A percentile compares a stretch with the other conserved stretches of the same genome.
Conservation (phyloP, 23 tunicate genomes). For the Phallusia fumigata region DNA sequence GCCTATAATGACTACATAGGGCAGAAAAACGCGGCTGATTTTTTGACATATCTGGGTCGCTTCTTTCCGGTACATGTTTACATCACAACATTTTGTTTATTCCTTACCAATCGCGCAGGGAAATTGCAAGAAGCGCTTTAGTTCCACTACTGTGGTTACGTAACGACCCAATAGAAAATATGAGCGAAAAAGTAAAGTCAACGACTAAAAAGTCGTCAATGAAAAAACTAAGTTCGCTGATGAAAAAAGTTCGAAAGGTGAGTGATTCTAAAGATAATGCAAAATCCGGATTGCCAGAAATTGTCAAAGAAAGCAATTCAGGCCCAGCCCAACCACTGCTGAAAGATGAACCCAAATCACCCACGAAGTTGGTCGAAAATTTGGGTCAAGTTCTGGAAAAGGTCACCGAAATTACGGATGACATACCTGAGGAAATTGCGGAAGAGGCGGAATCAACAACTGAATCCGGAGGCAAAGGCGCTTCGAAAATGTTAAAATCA, state of each 20-base stretch:
- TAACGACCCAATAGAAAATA: not conserved
- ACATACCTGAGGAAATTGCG: not conserved
- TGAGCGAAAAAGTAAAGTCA: not conserved
- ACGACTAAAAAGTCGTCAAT: not conserved
- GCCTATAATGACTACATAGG: not conserved
- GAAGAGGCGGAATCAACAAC: not conserved
- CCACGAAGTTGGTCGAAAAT: not conserved
- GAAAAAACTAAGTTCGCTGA: not conserved
- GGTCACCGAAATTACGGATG: not conserved
- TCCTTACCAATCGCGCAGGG: not conserved
- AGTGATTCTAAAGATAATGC: not conserved
- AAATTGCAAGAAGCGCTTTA: not conserved
- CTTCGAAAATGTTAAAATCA: not conserved
- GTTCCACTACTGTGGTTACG: not conserved
- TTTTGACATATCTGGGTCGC: conserved; percentile 2
- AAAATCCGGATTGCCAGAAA: not conserved
- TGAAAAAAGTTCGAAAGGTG: not conserved
- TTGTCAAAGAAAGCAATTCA: not conserved
- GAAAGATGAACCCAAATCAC: not conserved
- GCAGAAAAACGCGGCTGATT: not conserved
- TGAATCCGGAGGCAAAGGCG: not conserved
- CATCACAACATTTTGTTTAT: not conserved
- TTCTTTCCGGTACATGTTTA: too few relatives aligned
- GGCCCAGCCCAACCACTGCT: not conserved
- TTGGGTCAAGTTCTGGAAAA: not conserved